These are phyloP conservation scores for Nicator chloris DNA, from an alignment of 2,113 vertebrate species.

Conservation along the genomic window DNA sequence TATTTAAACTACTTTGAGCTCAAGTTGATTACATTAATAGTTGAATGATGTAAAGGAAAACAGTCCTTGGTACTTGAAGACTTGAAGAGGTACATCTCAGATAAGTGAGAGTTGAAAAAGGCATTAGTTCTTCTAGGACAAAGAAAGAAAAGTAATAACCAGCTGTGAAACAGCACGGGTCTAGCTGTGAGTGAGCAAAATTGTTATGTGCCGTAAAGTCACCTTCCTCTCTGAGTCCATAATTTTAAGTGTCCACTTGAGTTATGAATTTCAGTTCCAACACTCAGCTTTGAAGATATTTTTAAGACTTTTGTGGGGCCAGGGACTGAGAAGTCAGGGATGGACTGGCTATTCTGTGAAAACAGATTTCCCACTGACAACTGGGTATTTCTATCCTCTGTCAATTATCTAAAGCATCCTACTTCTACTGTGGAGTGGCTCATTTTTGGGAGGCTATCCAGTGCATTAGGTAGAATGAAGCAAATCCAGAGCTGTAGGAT, in stretches of 20 bases:
- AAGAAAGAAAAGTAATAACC: background rate
- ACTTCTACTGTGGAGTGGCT: rapidly evolving
- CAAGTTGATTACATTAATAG: background rate
- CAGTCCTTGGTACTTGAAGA: background rate
- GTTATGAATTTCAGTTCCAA: background rate
- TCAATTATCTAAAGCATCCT: background rate
- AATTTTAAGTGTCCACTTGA: background rate
- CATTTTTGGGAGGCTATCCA: background rate
- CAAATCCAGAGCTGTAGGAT: background rate
- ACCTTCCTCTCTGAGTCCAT: background rate
- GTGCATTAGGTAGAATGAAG: background rate
- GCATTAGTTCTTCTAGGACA: background rate
- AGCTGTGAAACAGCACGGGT: background rate
- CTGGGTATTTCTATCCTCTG: background rate
- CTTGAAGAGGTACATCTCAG: background rate
- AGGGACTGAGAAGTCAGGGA: background rate
- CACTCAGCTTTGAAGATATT: background rate
- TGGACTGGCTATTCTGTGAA: background rate
- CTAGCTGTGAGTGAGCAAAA: background rate
- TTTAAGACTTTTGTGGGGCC: background rate
- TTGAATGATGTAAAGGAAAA: background rate
- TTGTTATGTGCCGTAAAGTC: background rate
- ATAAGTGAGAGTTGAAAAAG: background rate
- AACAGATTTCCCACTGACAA: background rate
- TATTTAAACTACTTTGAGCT: background rate